Evolutionary conservation across 2,888 invertebrate species (phyloP), one percentile per base, ranked within the genome.

Genomic region (Leptopilina drosophilae): DNA sequence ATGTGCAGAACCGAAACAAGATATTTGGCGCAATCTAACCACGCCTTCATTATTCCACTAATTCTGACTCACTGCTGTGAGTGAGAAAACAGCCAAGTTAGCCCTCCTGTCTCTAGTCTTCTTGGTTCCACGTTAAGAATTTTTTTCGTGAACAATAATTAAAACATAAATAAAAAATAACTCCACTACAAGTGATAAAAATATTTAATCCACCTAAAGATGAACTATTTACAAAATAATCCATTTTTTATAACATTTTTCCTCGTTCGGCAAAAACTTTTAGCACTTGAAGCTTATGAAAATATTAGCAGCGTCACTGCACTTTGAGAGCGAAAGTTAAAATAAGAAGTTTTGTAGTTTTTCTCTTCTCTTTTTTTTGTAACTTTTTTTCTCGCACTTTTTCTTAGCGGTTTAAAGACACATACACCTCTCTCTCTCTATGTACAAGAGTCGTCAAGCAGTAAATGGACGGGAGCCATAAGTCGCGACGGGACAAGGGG

Each of bases 401-500:
- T 26, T 64, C 33, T 64, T 64, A 1, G 26, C 14, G 26, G 26
- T 33, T 33, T 33, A 33, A 33, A 33, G 33, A 33, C 33, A 33
- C 33, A 33, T 5, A 20, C 20, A 20, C 5, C 33, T 33, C 1
- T 33, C 3, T 26, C 1, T 64, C 12, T 33, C 40, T 64, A 76
- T 77, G 62, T 33, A 33, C 33, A 33, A 80, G 75, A 77, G 80
- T 81, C 77, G 78, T 81, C 81, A 79, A 42, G 56, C 73, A 62
- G 78, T 82, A 79, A 83, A 82, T 83, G 82, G 83, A 83, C 82
- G 80, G 81, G 79, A 76, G 77, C 75, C 83, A 83, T 82, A 83
- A 82, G 83, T 83, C 80, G 81, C 78, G 81, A 76, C 78, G 77
- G 78, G 81, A 76, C 78, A 26, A 79, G 83, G 33, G 81, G 80